Evolutionary conservation across 2,113 vertebrate genomes (phyloP).

Genomic region (Sus scrofa): DNA sequence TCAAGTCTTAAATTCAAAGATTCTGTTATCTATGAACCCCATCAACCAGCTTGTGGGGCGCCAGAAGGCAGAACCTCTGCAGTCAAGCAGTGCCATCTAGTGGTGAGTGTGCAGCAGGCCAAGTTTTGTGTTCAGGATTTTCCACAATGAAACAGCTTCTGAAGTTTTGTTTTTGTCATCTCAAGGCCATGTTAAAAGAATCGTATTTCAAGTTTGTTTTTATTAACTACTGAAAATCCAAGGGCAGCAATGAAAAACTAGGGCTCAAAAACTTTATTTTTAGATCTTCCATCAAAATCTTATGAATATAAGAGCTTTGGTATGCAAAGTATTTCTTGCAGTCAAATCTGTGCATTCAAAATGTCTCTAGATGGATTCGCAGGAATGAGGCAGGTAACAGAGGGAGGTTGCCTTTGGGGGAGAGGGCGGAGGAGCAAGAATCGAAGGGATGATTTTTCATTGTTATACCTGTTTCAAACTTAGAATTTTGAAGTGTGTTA

Average conservation of each 20-base stretch:
- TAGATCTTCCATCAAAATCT: background rate
- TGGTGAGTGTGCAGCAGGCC: background rate
- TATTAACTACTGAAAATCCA: background rate
- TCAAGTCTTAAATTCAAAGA: background rate
- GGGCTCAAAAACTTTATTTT: background rate
- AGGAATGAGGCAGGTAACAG: background rate
- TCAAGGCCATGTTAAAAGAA: background rate
- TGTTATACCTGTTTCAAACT: background rate
- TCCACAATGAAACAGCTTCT: background rate
- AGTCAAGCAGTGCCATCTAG: constrained; percentile 33
- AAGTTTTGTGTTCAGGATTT: background rate
- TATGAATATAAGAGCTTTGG: background rate
- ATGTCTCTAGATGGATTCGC: background rate
- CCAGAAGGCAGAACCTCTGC: background rate
- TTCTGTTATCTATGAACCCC: background rate
- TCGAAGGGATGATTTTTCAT: background rate
- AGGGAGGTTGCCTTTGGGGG: background rate
- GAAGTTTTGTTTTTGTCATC: background rate
- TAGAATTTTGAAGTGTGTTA: background rate
- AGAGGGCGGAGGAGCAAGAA: background rate
- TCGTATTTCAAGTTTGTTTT: background rate
- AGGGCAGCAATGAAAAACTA: background rate
- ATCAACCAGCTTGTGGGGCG: background rate
- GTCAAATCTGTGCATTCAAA: background rate
- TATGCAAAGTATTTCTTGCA: background rate